phyloP scores from a whole-genome alignment of 2,797 vertebrate genomes.

The Zalophus californianus region DNA sequence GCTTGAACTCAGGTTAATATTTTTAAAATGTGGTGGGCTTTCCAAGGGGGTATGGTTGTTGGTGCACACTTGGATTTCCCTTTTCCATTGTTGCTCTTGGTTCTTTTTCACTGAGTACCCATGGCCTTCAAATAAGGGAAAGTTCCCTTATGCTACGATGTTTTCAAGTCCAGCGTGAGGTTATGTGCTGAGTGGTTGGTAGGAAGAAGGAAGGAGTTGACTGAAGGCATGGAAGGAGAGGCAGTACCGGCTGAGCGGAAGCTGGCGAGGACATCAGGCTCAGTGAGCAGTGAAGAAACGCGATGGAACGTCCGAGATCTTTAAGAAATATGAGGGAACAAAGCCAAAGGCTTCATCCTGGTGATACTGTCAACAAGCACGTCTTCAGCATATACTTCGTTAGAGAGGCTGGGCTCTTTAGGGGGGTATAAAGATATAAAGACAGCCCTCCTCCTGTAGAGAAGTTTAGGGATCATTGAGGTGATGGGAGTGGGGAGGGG shows the following conservation, averaged over 20 bases:
- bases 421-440: too few species aligned
- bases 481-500: not conserved
- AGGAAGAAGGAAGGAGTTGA: not conserved
- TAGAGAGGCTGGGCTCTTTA: accelerated
- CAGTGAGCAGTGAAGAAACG: not conserved
- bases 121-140: not conserved
- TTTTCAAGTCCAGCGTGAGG: not conserved
- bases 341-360: not conserved
- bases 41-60: too few species aligned
- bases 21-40: not conserved
- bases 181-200: not conserved
- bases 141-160: not conserved
- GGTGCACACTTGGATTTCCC: not conserved
- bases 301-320: accelerated
- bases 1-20: not conserved
- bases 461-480: not conserved
- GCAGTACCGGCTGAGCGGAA: too few species aligned
- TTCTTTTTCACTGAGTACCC: not conserved
- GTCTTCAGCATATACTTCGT: not conserved
- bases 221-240: not conserved
- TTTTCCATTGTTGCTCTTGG: not conserved
- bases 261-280: not conserved
- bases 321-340: not conserved
- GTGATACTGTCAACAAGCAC: not conserved
- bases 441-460: not conserved